phyloP scores from a whole-genome alignment of 1,140 invertebrate genomes.

The Eupeodes corollae region DNA sequence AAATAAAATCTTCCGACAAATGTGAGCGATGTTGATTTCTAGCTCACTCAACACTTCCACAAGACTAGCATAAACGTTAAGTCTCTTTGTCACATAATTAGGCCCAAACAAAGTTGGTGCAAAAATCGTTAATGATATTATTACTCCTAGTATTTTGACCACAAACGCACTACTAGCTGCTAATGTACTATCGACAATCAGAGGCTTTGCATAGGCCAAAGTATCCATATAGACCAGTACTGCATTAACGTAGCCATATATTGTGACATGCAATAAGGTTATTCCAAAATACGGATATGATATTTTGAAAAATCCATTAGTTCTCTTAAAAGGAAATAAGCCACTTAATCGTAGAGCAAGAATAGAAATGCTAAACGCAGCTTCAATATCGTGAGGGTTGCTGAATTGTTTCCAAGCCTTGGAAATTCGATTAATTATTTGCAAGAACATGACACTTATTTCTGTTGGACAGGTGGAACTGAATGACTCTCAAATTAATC shows the following conservation, averaged over 20 bases:
- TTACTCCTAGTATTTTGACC: constrained; percentile 5
- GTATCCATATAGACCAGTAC: not conserved
- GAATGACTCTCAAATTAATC: no score
- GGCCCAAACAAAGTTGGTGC: constrained; percentile 7
- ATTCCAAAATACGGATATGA: not conserved
- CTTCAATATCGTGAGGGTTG: not conserved
- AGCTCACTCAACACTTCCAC: constrained; percentile 5
- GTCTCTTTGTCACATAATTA: not conserved
- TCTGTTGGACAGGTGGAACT: no score
- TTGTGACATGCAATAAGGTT: not conserved
- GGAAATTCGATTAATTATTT: no score
- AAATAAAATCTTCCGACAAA: constrained; percentile 5
- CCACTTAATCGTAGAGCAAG: not conserved
- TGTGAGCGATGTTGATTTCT: constrained; percentile 2
- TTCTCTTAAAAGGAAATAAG: not conserved
- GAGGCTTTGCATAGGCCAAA: constrained; percentile 10
- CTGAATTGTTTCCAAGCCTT: no score
- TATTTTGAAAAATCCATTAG: not conserved
- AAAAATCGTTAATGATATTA: constrained; percentile 5
- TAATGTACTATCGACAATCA: constrained; percentile 2
- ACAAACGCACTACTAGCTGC: constrained; percentile 7
- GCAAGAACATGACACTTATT: no score
- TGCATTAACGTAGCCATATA: not conserved
- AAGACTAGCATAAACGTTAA: constrained; percentile 7
- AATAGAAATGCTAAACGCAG: not conserved